Percentiles rank a stretch among this genome's conserved stretches.
phyloP scores from a whole-genome alignment of 2,888 invertebrate species.

The Sepioteuthis lessoniana region DNA sequence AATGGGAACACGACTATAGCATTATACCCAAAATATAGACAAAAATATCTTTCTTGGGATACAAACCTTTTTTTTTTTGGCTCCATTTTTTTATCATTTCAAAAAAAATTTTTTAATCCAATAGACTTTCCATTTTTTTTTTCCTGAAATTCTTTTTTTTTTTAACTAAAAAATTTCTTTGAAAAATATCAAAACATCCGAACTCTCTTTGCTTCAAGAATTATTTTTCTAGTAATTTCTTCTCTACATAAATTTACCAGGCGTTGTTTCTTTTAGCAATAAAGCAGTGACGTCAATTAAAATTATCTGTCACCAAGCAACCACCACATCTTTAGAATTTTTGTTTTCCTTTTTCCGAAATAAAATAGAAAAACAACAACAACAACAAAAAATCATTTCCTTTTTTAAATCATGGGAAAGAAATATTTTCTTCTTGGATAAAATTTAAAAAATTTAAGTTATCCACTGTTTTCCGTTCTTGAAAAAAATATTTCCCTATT shows the following conservation, averaged over 20 bases:
- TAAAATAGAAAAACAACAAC: not conserved
- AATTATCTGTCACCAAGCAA: constrained; percentile 33
- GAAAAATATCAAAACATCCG: not conserved
- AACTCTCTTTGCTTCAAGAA: not conserved
- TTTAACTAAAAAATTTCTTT: not conserved
- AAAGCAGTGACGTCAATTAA: not conserved
- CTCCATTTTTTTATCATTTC: not conserved
- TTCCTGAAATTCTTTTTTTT: not conserved
- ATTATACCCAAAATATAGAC: not conserved
- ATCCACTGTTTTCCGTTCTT: constrained; percentile 38
- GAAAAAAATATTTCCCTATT: not conserved
- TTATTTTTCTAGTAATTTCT: too few relatives aligned
- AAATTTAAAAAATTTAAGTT: constrained; percentile 19
- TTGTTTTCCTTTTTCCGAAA: not conserved
- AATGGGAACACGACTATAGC: too few relatives aligned
- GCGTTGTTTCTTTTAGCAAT: not conserved
- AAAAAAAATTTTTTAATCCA: not conserved
- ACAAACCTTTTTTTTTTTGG: not conserved
- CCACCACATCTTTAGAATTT: not conserved
- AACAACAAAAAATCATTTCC: not conserved
- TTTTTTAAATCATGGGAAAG: not conserved
- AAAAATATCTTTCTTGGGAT: not conserved
- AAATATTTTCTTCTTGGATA: constrained; percentile 34
- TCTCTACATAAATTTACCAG: too few relatives aligned
- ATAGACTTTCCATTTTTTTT: not conserved